Conservation (phyloP, 2,797 vertebrate genomes). For the Falco novaeseelandiae region DNA sequence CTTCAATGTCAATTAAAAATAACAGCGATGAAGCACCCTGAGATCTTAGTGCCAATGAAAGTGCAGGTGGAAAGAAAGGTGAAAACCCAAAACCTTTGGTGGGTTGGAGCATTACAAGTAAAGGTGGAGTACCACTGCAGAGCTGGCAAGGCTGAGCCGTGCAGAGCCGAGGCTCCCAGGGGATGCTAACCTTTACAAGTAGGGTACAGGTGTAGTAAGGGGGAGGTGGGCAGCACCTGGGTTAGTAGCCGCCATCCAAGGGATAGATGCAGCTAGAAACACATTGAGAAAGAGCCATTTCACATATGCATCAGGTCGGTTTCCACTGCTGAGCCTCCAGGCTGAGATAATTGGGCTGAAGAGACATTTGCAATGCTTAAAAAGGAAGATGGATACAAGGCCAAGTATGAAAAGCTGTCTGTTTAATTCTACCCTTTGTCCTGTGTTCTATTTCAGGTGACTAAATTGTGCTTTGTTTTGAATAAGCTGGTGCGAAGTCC, state of each 20-base stretch:
- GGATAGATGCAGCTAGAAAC: not conserved
- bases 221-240: not conserved
- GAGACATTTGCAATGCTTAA: not conserved
- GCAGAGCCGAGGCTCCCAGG: not conserved
- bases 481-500: not conserved
- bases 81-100: not conserved
- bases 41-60: not conserved
- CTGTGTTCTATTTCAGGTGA: not conserved
- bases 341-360: not conserved
- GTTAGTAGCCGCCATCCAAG: not conserved
- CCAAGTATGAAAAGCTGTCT: not conserved
- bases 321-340: not conserved
- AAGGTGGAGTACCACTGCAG: not conserved
- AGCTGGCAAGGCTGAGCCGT: not conserved
- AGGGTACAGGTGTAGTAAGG: not conserved
- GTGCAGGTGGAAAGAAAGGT: not conserved
- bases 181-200: not conserved
- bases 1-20: not conserved
- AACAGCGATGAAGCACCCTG: not conserved
- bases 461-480: not conserved
- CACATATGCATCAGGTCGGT: accelerated
- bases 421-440: not conserved
- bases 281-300: not conserved
- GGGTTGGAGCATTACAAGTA: not conserved
- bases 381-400: not conserved